Conservation (phyloP, 2,797 vertebrate species). For the Enteromius anoplus region DNA sequence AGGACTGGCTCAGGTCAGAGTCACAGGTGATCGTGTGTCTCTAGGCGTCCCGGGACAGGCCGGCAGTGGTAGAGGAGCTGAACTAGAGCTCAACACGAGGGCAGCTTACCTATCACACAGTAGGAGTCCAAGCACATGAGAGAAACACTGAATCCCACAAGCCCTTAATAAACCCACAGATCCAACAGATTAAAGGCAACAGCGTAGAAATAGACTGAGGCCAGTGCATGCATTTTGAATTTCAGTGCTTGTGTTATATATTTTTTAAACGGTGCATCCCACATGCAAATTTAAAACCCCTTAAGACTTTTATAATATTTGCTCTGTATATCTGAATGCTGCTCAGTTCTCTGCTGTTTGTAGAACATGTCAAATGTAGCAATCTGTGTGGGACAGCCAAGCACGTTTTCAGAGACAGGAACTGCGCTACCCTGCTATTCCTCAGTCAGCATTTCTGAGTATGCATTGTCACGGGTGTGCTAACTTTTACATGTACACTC, state of each 20-base stretch:
- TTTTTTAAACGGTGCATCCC: no score
- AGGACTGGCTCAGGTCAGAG: slow-evolving; percentile 37
- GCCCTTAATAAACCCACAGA: slow-evolving; percentile 17
- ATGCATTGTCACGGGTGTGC: slow-evolving; percentile 58
- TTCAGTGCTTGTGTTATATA: not conserved
- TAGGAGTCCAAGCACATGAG: not conserved
- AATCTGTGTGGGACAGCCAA: slow-evolving; percentile 40
- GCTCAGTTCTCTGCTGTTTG: slow-evolving; percentile 11
- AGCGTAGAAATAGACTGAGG: slow-evolving; percentile 2
- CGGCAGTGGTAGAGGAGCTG: not conserved
- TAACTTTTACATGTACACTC: slow-evolving; percentile 25
- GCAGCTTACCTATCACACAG: slow-evolving; percentile 16
- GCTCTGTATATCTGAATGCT: no score
- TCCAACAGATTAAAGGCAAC: slow-evolving; percentile 44
- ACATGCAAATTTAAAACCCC: no score
- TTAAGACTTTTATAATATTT: no score
- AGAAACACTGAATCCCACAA: not conserved
- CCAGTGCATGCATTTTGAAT: slow-evolving; percentile 23
- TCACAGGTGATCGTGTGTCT: slow-evolving; percentile 31
- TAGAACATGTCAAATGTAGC: slow-evolving; percentile 22
- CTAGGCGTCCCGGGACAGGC: not conserved
- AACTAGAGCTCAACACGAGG: not conserved
- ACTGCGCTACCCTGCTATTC: slow-evolving; percentile 57
- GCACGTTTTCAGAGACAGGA: slow-evolving; percentile 64
- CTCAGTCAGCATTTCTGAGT: slow-evolving; percentile 65